Evolutionary conservation across 1,140 invertebrate species (phyloP).

Genomic region (Ceratosolen solmsi): DNA sequence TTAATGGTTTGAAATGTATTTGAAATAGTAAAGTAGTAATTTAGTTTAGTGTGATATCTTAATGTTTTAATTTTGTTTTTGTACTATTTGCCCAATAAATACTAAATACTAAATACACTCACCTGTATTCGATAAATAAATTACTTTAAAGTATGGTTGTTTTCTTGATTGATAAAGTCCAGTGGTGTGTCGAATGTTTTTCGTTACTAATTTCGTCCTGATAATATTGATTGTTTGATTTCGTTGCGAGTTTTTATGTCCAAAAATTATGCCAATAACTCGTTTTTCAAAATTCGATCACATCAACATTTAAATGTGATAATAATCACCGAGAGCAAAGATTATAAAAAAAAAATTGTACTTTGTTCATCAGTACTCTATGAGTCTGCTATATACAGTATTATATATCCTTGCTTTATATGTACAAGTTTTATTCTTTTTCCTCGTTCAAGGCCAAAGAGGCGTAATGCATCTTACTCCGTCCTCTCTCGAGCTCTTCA

Average conservation of each 20-base stretch:
- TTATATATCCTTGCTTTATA: background rate
- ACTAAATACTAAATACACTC: constrained; percentile 18
- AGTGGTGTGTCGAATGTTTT: too few species aligned
- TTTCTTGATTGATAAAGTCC: too few species aligned
- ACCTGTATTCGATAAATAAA: background rate
- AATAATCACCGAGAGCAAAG: constrained; percentile 16
- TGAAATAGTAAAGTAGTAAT: too few species aligned
- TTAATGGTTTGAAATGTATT: too few species aligned
- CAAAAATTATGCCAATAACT: background rate
- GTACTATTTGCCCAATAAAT: too few species aligned
- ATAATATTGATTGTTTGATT: background rate
- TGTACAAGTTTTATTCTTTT: background rate
- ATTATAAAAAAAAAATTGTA: constrained; percentile 57
- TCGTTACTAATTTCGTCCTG: too few species aligned
- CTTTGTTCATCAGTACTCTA: constrained; percentile 63
- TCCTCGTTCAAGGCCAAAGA: constrained; percentile 15
- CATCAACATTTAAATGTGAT: background rate
- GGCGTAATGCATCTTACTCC: background rate
- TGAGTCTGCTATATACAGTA: constrained; percentile 45
- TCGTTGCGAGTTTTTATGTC: background rate
- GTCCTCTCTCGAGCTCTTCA: background rate
- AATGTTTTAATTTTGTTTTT: too few species aligned
- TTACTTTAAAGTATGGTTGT: too few species aligned
- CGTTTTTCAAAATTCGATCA: constrained; percentile 9
- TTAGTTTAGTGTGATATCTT: too few species aligned